Evolutionary conservation across 2,113 vertebrate species (phyloP), one percentile per base, ranked within the genome.

Genomic region (Silurus meridionalis): DNA sequence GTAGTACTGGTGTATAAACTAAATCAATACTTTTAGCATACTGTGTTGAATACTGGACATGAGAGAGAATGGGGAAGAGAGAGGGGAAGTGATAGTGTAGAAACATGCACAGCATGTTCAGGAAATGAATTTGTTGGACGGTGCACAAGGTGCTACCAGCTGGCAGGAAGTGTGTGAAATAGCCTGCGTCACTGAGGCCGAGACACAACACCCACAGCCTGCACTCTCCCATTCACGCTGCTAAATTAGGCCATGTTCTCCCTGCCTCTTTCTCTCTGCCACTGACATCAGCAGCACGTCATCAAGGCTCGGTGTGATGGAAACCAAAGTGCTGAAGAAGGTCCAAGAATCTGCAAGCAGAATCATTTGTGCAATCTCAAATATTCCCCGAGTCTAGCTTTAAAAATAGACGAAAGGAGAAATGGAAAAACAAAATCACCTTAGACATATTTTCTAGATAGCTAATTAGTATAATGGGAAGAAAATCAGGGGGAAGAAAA

Each of bases 151-250:
- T 88, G 91, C 92, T 89, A 93, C 93, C 94, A 94, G 94, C 94
- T 94, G 94, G 93, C 93, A 94, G 94, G 93, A 94, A 94, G 93
- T 93, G 91, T 93, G 92, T 92, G 92, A 92, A 94, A 89, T 90
- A 90, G 91, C 91, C 86, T 95, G 92, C 93, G 93, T 95, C 94
- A 95, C 90, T 83, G 92, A 87, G 92, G 90, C 90, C 92, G 90
- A 91, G 92, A 67, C 91, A 82, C 89, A 91, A 88, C 91, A 89
- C 89, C 90, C 87, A 85, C 90, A 89, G 85, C 87, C 78, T 88
- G 92, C 92, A 89, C 89, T 89, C 87, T 55, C 90, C 81, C 74
- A 88, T 89, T 88, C 88, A 91, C 66, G 86, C 88, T 88, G 79
- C 83, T 87, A 83, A 88, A 89, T 86, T 80, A 84, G 82, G 74